These are phyloP conservation scores for Microplitis deprimator DNA, from an alignment of 2,888 invertebrate species.

Conservation along the genomic window DNA sequence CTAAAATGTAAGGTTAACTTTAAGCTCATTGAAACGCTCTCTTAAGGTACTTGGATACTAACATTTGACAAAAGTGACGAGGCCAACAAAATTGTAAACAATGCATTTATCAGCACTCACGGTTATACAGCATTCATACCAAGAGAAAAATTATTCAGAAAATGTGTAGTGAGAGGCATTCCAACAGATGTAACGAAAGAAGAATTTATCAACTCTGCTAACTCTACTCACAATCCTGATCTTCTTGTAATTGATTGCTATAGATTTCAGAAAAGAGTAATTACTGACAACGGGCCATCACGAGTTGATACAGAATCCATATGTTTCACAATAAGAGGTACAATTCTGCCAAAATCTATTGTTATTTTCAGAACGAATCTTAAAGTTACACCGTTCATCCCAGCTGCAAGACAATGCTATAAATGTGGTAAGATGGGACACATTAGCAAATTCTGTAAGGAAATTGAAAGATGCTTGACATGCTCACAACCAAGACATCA, in stretches of 20 bases:
- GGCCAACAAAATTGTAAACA: not conserved
- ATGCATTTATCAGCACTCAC: not conserved
- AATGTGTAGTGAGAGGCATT: not conserved
- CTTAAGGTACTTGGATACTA: not conserved
- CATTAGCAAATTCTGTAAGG: conserved; percentile 66
- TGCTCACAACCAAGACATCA: not conserved
- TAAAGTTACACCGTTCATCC: not conserved
- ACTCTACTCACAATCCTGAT: not conserved
- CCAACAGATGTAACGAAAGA: not conserved
- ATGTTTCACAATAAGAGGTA: not conserved
- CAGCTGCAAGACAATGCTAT: not conserved
- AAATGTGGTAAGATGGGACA: conserved; percentile 62
- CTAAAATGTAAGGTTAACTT: not conserved
- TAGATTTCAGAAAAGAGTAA: not conserved
- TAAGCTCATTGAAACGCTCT: not conserved
- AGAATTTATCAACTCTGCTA: not conserved
- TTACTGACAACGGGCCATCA: not conserved
- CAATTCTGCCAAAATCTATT: not conserved
- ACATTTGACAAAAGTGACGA: not conserved
- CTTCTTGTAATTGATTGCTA: not conserved
- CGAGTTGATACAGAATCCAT: not conserved
- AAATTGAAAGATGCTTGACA: not conserved
- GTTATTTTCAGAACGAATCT: not conserved
- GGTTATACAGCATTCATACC: not conserved
- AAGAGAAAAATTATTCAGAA: conserved; percentile 9